phyloP scores from a whole-genome alignment of 2,113 vertebrate genomes.

The Gila orcuttii region DNA sequence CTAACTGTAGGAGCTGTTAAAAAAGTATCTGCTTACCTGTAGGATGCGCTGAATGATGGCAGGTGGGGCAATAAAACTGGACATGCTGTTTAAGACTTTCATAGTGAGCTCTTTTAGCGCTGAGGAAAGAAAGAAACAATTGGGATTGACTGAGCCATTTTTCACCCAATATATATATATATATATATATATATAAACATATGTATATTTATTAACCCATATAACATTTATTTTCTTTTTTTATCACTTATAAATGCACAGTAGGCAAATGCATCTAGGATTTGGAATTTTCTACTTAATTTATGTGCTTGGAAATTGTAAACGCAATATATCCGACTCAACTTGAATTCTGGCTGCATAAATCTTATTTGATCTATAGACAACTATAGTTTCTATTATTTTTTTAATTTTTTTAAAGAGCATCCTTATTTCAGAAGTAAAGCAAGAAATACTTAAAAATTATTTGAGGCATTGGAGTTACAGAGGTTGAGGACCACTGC shows the following conservation, averaged over 20 bases:
- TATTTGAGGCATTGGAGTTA: not conserved
- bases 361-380: not conserved
- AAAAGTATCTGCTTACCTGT: slow-evolving; percentile 77
- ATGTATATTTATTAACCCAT: too few species aligned
- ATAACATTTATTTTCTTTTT: not conserved
- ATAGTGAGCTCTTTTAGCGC: slow-evolving; percentile 93
- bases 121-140: slow-evolving; percentile 61
- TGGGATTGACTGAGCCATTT: not conserved
- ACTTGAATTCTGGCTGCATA: not conserved
- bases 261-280: not conserved
- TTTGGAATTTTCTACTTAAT: too few species aligned
- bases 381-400: not conserved
- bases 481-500: not conserved
- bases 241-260: not conserved
- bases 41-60: slow-evolving; percentile 93
- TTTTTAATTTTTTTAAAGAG: not conserved
- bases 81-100: slow-evolving; percentile 95
- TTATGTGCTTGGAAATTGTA: not conserved
- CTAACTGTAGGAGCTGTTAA: too few species aligned
- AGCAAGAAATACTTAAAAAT: not conserved
- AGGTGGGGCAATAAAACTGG: slow-evolving; percentile 90
- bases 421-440: not conserved
- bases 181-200: too few species aligned
- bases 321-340: not conserved
- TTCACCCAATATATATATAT: too few species aligned